Percentiles rank a stretch among this genome's conserved stretches.
These are phyloP conservation scores for Vidua chalybeata DNA, from an alignment of 2,113 vertebrate species.

Conservation along the genomic window DNA sequence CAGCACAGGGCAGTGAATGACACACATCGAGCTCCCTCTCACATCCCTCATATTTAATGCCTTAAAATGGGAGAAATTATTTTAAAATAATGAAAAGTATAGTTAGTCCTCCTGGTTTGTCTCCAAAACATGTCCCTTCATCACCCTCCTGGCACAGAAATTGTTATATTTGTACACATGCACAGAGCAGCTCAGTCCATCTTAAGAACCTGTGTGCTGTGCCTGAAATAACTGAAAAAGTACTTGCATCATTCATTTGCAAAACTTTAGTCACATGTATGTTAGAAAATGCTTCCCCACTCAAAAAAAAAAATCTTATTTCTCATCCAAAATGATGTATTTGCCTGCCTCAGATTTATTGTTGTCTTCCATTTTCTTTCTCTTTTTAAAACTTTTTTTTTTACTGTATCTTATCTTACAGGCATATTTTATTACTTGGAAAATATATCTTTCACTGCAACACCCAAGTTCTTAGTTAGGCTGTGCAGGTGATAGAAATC, in stretches of 20 bases:
- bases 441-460: background rate
- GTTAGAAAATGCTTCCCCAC: background rate
- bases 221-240: background rate
- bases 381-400: background rate
- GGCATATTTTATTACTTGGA: background rate
- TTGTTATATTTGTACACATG: fast-evolving
- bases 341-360: background rate
- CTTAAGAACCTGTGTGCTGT: background rate
- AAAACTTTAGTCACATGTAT: background rate
- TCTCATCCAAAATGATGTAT: background rate
- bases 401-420: background rate
- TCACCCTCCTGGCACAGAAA: background rate
- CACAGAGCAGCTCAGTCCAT: background rate
- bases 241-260: background rate
- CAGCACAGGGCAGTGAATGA: background rate
- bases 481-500: background rate
- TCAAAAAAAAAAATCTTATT: background rate
- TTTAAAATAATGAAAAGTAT: background rate
- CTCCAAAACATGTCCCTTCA: background rate
- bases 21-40: background rate
- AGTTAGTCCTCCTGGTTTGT: background rate
- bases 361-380: background rate
- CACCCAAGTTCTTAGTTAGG: background rate
- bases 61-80: background rate
- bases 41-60: background rate